Evolutionary conservation across 2,888 invertebrate species (phyloP).

Genomic region (Parapristionchus giblindavisi): DNA sequence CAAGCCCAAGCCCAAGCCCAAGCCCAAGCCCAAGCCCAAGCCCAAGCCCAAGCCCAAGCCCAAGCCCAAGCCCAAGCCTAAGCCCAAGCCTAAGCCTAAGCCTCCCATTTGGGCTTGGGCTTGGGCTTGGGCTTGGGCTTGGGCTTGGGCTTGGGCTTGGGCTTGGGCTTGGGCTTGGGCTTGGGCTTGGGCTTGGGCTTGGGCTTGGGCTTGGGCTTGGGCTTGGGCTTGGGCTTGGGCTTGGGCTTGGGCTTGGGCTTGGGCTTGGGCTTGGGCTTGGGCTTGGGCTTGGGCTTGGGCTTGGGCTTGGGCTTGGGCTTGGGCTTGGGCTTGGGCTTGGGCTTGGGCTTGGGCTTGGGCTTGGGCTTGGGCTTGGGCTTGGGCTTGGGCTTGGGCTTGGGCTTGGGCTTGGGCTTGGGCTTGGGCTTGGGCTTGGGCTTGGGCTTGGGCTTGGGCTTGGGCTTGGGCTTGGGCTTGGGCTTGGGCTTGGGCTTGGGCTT

Average conservation of each 20-base stretch:
- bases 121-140: conserved; percentile 43
- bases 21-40: conserved; percentile 41
- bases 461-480: conserved; percentile 41
- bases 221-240: conserved; percentile 42
- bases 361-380: conserved; percentile 44
- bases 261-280: conserved; percentile 41
- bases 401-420: conserved; percentile 41
- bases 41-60: no score
- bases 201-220: conserved; percentile 42
- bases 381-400: conserved; percentile 43
- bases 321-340: conserved; percentile 41
- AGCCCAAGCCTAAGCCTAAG: conserved; percentile 42
- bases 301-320: conserved; percentile 43
- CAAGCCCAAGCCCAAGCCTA: no score
- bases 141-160: conserved; percentile 42
- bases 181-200: conserved; percentile 42
- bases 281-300: conserved; percentile 44
- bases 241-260: conserved; percentile 43
- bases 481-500: conserved; percentile 42
- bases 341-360: conserved; percentile 42
- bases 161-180: conserved; percentile 40
- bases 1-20: conserved; percentile 40
- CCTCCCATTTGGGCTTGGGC: conserved; percentile 39
- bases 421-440: conserved; percentile 42
- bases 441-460: conserved; percentile 42